A percentile compares a stretch with the other conserved stretches of the same genome.
Conservation (phyloP, 2,797 vertebrate species). For the Sebastiscus albofasciatus region DNA sequence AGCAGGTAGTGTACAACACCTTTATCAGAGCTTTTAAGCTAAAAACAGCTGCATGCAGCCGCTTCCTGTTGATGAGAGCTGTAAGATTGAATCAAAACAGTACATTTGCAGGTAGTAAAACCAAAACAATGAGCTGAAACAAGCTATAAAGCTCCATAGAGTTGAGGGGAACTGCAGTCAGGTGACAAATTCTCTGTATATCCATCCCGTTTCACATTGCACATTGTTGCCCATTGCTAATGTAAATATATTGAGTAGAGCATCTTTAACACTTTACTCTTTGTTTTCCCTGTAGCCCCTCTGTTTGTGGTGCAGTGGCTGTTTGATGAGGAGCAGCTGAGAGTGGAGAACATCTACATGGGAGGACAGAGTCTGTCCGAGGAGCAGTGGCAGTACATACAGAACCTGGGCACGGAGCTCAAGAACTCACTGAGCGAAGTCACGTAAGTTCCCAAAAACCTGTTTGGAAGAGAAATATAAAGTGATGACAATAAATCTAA, state of each 20-base stretch:
- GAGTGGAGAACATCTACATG: conserved; percentile 87
- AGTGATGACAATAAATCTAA: background rate
- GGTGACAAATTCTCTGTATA: background rate
- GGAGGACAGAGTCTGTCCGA: conserved; percentile 82
- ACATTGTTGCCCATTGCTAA: background rate
- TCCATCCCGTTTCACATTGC: background rate
- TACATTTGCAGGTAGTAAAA: background rate
- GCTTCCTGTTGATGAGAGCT: background rate
- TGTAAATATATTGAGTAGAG: background rate
- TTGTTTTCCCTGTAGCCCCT: conserved; percentile 75
- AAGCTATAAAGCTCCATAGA: background rate
- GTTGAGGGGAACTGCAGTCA: background rate
- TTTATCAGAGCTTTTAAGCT: background rate
- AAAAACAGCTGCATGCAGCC: background rate
- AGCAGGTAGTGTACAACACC: too few species aligned
- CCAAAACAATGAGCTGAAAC: background rate
- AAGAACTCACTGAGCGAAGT: conserved; percentile 86
- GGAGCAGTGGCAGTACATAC: conserved; percentile 88
- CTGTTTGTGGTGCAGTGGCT: conserved; percentile 90
- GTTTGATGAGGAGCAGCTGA: conserved; percentile 89
- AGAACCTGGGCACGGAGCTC: conserved; percentile 85
- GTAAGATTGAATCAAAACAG: background rate
- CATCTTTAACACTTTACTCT: background rate
- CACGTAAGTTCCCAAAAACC: conserved; percentile 74
- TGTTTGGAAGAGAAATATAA: background rate